Conservation (phyloP, 2,113 vertebrate species). For the Microcebus murinus region DNA sequence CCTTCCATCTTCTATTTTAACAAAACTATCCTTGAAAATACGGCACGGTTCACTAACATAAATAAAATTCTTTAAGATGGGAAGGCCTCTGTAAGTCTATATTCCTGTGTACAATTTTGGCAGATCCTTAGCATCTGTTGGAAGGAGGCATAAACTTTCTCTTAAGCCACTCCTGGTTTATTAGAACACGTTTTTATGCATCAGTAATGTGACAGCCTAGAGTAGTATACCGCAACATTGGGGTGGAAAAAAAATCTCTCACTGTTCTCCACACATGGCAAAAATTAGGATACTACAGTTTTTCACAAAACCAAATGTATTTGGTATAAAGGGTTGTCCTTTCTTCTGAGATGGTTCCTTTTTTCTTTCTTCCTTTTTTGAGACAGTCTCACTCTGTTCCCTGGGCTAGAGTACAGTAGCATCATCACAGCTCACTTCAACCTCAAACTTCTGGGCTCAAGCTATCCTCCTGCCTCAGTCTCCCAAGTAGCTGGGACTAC, state of each 20-base stretch:
- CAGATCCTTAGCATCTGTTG: slow-evolving; percentile 20
- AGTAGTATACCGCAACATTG: background rate
- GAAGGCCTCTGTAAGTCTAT: background rate
- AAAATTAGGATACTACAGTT: background rate
- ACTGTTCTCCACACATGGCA: slow-evolving; percentile 19
- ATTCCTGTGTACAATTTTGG: background rate
- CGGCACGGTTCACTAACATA: background rate
- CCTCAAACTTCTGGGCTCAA: too few species aligned
- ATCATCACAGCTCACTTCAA: too few species aligned
- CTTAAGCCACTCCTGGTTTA: slow-evolving; percentile 39
- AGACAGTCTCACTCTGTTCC: too few species aligned
- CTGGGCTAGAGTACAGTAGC: too few species aligned
- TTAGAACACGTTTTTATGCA: background rate
- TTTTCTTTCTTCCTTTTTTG: too few species aligned
- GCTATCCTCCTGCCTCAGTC: too few species aligned
- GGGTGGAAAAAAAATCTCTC: background rate
- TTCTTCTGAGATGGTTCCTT: background rate
- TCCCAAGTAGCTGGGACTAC: too few species aligned
- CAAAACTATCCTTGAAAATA: slow-evolving; percentile 27
- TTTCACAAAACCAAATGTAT: slow-evolving; percentile 45
- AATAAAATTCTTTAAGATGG: background rate
- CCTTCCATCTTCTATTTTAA: background rate
- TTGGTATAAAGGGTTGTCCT: background rate
- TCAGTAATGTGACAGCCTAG: background rate
- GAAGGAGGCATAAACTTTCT: slow-evolving; percentile 14